Conservation (phyloP, 2,888 invertebrate species). For the Gastrophysa polygoni region DNA sequence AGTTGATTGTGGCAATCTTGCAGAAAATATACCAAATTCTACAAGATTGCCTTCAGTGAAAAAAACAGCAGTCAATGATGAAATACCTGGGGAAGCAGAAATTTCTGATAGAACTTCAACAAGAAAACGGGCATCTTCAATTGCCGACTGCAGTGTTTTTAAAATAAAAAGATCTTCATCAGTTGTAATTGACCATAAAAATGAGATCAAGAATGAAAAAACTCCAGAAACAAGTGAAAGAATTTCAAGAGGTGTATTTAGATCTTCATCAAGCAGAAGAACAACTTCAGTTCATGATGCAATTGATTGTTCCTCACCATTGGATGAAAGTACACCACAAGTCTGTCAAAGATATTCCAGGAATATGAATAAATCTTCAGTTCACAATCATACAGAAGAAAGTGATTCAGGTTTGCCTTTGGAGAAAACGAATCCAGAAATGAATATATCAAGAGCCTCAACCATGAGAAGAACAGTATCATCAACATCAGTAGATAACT, state of each 20-base stretch:
- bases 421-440: not conserved
- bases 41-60: too few relatives aligned
- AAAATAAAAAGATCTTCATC: too few relatives aligned
- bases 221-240: not conserved
- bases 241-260: not conserved
- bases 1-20: too few relatives aligned
- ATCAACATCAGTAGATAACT: too few relatives aligned
- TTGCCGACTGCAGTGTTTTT: too few relatives aligned
- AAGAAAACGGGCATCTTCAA: too few relatives aligned
- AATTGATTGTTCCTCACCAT: not conserved
- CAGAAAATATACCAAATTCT: too few relatives aligned
- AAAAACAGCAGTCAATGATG: too few relatives aligned
- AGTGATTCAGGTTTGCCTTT: not conserved
- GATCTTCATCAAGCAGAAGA: not conserved
- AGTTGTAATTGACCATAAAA: too few relatives aligned
- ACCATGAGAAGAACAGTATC: too few relatives aligned
- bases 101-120: too few relatives aligned
- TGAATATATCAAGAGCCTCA: not conserved
- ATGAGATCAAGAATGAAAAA: not conserved
- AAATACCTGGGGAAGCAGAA: too few relatives aligned
- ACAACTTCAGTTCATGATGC: not conserved
- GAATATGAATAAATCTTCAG: not conserved
- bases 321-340: not conserved
- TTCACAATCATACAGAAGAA: not conserved
- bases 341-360: not conserved